These are phyloP conservation scores for Indicator indicator DNA, from an alignment of 2,113 vertebrate species.

Conservation along the genomic window DNA sequence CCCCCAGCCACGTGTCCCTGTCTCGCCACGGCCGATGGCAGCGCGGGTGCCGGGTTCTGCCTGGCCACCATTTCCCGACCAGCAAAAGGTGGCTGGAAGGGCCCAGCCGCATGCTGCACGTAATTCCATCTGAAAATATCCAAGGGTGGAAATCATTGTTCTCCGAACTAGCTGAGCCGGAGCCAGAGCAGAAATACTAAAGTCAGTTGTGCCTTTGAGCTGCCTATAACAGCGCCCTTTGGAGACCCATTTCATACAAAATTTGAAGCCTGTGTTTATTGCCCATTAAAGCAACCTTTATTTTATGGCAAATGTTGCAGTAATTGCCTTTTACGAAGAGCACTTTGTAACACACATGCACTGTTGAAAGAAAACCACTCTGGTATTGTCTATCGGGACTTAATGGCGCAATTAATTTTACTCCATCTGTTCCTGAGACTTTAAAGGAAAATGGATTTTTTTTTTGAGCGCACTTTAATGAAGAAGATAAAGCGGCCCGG, in stretches of 20 bases:
- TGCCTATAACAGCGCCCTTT: constrained; percentile 84
- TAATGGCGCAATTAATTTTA: constrained; percentile 98
- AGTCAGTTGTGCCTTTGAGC: constrained; percentile 84
- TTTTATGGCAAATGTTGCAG: constrained; percentile 92
- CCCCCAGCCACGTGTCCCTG: neutral
- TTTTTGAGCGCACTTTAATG: constrained; percentile 94
- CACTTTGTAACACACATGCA: constrained; percentile 90
- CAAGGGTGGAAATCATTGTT: constrained; percentile 84
- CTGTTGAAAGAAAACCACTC: constrained; percentile 92
- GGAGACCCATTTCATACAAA: constrained; percentile 89
- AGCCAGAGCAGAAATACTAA: constrained; percentile 80
- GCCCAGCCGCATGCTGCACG: constrained; percentile 40
- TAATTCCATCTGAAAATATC: constrained; percentile 80
- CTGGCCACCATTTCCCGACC: constrained; percentile 51
- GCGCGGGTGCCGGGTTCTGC: neutral
- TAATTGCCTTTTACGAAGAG: constrained; percentile 95
- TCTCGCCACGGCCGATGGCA: neutral
- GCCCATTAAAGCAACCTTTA: constrained; percentile 95
- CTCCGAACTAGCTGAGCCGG: constrained; percentile 77
- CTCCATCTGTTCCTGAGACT: constrained; percentile 96
- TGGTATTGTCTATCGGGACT: constrained; percentile 92
- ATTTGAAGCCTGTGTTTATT: constrained; percentile 93
- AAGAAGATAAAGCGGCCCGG: constrained; percentile 94
- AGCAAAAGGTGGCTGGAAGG: constrained; percentile 52
- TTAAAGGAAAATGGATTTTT: constrained; percentile 96